Evolutionary conservation across 2,113 vertebrate genomes (phyloP).

Genomic region (Thunnus thynnus): DNA sequence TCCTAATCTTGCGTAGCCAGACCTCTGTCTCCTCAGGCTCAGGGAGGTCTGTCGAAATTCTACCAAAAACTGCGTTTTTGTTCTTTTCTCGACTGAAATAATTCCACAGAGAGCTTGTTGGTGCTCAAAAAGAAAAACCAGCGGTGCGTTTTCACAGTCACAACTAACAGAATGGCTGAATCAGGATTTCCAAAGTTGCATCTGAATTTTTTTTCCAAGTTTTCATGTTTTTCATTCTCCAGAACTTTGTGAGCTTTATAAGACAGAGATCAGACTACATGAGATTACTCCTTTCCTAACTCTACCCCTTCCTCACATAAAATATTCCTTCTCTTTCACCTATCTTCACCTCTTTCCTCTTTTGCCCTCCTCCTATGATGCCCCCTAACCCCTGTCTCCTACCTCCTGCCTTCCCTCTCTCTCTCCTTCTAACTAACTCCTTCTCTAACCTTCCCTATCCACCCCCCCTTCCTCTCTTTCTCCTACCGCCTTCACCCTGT

Average conservation of each 20-base stretch:
- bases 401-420: slow-evolving; percentile 9
- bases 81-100: not conserved
- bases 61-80: not conserved
- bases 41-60: slow-evolving; percentile 22
- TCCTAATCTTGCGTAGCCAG: slow-evolving; percentile 59
- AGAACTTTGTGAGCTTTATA: slow-evolving; percentile 43
- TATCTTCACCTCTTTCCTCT: slow-evolving; percentile 28
- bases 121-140: not conserved
- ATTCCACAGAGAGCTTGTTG: not conserved
- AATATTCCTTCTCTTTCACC: slow-evolving; percentile 11
- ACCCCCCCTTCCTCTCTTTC: slow-evolving; percentile 14
- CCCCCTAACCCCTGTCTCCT: slow-evolving; percentile 6
- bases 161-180: not conserved
- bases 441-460: slow-evolving; percentile 36
- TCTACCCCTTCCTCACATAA: slow-evolving; percentile 5
- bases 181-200: slow-evolving; percentile 11
- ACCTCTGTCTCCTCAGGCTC: slow-evolving; percentile 49
- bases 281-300: slow-evolving; percentile 48
- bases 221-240: not conserved
- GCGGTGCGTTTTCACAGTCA: not conserved
- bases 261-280: slow-evolving; percentile 56
- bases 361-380: not conserved
- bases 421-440: slow-evolving; percentile 46
- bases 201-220: not conserved
- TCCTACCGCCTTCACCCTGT: slow-evolving; percentile 59